Percentiles rank a stretch among this genome's conserved stretches.
Evolutionary conservation across 2,113 vertebrate genomes (phyloP).

Genomic region (Jaculus jaculus): DNA sequence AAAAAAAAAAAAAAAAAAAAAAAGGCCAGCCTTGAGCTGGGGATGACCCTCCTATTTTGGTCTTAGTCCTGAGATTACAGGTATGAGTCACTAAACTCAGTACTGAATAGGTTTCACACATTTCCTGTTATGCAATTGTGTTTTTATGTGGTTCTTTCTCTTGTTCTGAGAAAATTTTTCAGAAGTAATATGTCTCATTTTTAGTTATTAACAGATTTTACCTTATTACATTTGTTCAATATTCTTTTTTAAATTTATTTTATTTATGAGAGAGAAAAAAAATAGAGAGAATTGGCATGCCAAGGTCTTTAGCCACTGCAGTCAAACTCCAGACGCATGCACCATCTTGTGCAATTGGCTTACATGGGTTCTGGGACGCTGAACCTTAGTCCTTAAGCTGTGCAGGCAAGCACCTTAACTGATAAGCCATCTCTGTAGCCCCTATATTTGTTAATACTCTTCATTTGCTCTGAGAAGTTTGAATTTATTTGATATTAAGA

Average conservation of each 20-base stretch:
- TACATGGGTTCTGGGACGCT: too few relatives aligned
- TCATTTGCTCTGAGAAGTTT: neutral
- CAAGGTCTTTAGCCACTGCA: too few relatives aligned
- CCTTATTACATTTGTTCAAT: neutral
- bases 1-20: too few relatives aligned
- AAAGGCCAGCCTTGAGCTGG: too few relatives aligned
- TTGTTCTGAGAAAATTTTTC: constrained; percentile 48
- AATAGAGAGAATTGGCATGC: too few relatives aligned
- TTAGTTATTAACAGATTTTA: neutral
- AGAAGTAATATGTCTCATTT: neutral
- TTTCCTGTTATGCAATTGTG: neutral
- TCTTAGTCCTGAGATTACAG: neutral
- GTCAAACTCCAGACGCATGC: too few relatives aligned
- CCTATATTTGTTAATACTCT: too few relatives aligned
- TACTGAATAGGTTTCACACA: neutral
- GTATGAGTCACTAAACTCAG: neutral
- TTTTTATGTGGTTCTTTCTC: neutral
- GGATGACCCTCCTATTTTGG: neutral
- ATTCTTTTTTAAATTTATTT: neutral
- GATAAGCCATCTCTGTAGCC: too few relatives aligned
- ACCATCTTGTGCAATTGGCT: too few relatives aligned
- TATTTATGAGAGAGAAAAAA: too few relatives aligned
- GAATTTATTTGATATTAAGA: neutral
- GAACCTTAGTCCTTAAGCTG: too few relatives aligned
- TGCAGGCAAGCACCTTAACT: too few relatives aligned